Base-by-base conservation (phyloP, 2,888 invertebrate species). In the Meiosimyza platycephala region DNA sequence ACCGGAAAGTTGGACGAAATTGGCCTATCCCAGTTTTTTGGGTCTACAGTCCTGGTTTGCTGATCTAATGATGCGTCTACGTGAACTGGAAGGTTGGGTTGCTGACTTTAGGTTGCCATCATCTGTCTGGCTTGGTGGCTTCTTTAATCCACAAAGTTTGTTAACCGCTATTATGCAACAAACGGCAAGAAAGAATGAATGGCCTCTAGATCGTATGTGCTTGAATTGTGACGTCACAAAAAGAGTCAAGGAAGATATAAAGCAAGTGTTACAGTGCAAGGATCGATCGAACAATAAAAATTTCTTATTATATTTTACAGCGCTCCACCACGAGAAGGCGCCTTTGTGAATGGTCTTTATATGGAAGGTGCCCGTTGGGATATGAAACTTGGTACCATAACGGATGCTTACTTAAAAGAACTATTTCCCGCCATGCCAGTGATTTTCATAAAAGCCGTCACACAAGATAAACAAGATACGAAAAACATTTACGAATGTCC, bases 291-390 rank as follows among this genome's bases (percentile, higher is more conserved):
- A n/a, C 52, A 33, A 55, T 13, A 55, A 48, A 12, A 2, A 12
- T 18, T 3, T 63, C 2, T 59, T 59, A 12, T 22, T 11, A 6
- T 12, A 16, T 48, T 59, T 72, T 70, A 16, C 76, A 93, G 93
- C 51, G 89, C 93, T 0, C 91, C 97, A 0, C 97, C 97, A 0
- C 91, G 96, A 63, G 97, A 98, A 84, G 98, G 97, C 18, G 95
- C 97, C 6, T 95, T 94, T 85, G 92, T 98, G 69, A 93, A 94
- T 86, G 95, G 96, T 0, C 88, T 98, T 72, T 95, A 90, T 86
- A 95, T 97, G 95, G 97, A 97, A 88, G 97, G 97, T 62, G 97
- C 97, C 15, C 92, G 96, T 75, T 98, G 97, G 97, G 97, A 98
- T 86, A 91, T 89, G 18, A 89, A 90, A 80, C 85, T 90, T 13